Conservation (phyloP, 2,888 invertebrate genomes). For the Caenorhabditis sp. region DNA sequence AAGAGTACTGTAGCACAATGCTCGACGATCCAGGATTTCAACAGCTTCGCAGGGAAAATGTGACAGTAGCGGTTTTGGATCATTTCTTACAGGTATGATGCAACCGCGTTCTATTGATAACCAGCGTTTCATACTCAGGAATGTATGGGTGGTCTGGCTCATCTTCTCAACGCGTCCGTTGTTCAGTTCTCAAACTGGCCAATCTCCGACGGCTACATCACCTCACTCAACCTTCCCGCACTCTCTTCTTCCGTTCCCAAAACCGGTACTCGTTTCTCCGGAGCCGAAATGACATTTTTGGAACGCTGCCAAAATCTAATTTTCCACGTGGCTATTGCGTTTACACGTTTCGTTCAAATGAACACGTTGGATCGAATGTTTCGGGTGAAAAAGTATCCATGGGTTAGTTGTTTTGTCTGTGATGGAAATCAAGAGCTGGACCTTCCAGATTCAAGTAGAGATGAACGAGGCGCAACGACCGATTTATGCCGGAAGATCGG, state of each 20-base stretch:
- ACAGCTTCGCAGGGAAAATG: conserved; percentile 26
- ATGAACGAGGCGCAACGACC: conserved; percentile 56
- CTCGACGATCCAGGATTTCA: conserved; percentile 49
- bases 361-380: conserved; percentile 50
- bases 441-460: conserved; percentile 45
- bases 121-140: conserved; percentile 40
- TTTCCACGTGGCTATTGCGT: conserved; percentile 53
- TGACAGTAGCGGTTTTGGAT: conserved; percentile 62
- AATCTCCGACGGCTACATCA: conserved; percentile 63
- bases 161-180: conserved; percentile 62
- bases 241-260: conserved; percentile 57
- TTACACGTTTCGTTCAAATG: conserved; percentile 56
- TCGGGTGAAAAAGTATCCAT: conserved; percentile 42
- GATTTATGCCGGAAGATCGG: conserved; percentile 63
- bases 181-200: conserved; percentile 68
- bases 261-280: conserved; percentile 59
- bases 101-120: conserved; percentile 5
- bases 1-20: conserved; percentile 55
- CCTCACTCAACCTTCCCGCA: conserved; percentile 61
- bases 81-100: conserved; percentile 63
- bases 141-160: conserved; percentile 60
- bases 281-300: conserved; percentile 52
- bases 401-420: conserved; percentile 16
- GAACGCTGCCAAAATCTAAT: conserved; percentile 57
- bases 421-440: not conserved